Percentiles rank a stretch among this genome's conserved stretches.
phyloP scores from a whole-genome alignment of 53 echinoderm and acorn worm genomes.

The Crossaster papposus region DNA sequence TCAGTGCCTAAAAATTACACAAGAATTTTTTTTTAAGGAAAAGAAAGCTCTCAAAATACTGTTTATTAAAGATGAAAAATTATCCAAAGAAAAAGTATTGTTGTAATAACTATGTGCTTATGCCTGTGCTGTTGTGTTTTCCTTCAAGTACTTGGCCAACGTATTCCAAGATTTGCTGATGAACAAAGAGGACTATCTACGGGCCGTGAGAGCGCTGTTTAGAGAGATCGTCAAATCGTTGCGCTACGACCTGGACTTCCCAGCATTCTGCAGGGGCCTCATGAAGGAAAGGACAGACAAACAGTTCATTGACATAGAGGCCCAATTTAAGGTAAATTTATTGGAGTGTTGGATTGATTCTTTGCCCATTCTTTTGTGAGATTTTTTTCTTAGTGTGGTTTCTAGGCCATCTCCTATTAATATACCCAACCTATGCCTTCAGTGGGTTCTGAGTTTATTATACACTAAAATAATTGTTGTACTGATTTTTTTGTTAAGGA shows the following conservation, averaged over 20 bases:
- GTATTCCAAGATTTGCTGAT: constrained; percentile 95
- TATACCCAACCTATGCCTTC: too few species aligned
- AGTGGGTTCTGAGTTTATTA: neutral
- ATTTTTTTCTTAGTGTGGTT: too few species aligned
- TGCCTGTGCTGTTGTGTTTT: neutral
- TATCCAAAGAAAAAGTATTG: too few species aligned
- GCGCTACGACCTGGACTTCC: constrained; percentile 86
- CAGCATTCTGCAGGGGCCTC: constrained; percentile 87
- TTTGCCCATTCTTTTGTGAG: too few species aligned
- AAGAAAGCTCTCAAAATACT: too few species aligned
- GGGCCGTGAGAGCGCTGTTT: constrained; percentile 95
- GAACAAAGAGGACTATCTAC: constrained; percentile 89
- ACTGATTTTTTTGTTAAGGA: constrained; percentile 62
- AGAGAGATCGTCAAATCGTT: constrained; percentile 92
- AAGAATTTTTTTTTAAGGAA: too few species aligned
- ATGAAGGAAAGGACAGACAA: constrained; percentile 86
- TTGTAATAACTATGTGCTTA: neutral
- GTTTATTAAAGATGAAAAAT: too few species aligned
- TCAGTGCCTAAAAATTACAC: too few species aligned
- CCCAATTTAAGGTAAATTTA: constrained; percentile 75
- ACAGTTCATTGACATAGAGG: constrained; percentile 85
- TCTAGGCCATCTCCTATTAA: too few species aligned
- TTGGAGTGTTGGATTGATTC: neutral
- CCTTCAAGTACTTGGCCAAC: constrained; percentile 74
- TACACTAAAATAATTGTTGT: neutral